Conservation (phyloP, 1,140 invertebrate species). For the Epicauta chinensis region DNA sequence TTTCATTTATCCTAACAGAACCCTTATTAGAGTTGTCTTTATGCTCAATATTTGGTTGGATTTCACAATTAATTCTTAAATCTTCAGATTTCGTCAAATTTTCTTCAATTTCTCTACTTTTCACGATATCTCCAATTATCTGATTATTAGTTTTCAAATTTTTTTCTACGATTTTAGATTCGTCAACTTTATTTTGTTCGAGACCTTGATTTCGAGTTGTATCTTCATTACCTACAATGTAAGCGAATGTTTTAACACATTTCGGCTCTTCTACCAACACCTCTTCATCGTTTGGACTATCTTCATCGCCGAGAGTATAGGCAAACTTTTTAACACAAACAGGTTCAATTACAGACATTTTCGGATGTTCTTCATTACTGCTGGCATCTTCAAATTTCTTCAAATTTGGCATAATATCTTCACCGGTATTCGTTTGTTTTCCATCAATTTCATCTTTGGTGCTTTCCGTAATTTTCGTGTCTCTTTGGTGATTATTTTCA, state of each 20-base stretch:
- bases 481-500: too few relatives aligned
- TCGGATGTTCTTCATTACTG: neutral
- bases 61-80: conserved; percentile 22
- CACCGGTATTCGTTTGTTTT: too few relatives aligned
- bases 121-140: neutral
- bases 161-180: too few relatives aligned
- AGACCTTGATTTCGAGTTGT: too few relatives aligned
- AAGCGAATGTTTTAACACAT: too few relatives aligned
- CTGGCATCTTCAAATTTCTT: conserved; percentile 1
- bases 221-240: neutral
- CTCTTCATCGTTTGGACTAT: neutral
- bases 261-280: too few relatives aligned
- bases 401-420: too few relatives aligned
- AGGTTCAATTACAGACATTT: conserved; percentile 17
- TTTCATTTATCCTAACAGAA: too few relatives aligned
- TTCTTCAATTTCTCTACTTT: conserved; percentile 24
- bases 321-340: conserved; percentile 24
- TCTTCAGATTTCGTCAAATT: conserved; percentile 37
- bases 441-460: too few relatives aligned
- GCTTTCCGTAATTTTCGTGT: too few relatives aligned
- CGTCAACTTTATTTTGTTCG: too few relatives aligned
- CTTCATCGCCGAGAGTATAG: conserved; percentile 16
- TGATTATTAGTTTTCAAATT: neutral
- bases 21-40: too few relatives aligned
- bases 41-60: neutral